phyloP scores from a whole-genome alignment of 1,140 invertebrate genomes.

The Trachymyrmex septentrionalis region DNA sequence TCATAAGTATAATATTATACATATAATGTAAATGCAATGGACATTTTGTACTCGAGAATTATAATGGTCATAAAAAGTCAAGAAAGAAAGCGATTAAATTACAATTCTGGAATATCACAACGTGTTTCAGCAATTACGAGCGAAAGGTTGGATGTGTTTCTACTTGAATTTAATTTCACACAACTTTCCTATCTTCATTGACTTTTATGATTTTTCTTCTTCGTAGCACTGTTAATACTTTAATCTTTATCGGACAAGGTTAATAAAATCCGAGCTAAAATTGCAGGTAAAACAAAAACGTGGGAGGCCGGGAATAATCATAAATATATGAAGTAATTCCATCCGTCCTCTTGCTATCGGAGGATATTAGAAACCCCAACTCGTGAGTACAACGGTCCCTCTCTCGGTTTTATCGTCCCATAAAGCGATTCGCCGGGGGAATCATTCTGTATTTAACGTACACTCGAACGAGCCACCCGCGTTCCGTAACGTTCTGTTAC shows the following conservation, averaged over 20 bases:
- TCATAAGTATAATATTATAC: constrained; percentile 12
- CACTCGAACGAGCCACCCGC: constrained; percentile 67
- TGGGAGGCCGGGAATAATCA: constrained; percentile 70
- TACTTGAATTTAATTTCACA: constrained; percentile 46
- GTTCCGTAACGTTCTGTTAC: constrained; percentile 20
- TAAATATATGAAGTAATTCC: constrained; percentile 74
- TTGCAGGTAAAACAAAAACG: constrained; percentile 37
- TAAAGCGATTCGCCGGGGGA: constrained; percentile 71
- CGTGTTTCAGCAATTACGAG: constrained; percentile 2
- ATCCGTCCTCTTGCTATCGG: constrained; percentile 17
- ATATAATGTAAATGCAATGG: neutral
- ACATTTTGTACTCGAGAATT: constrained; percentile 3
- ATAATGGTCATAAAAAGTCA: neutral
- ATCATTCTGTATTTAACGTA: constrained; percentile 80
- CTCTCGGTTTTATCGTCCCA: constrained; percentile 75
- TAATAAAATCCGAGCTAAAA: constrained; percentile 41
- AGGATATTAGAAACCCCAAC: constrained; percentile 62
- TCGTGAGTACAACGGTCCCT: constrained; percentile 2
- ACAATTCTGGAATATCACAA: constrained; percentile 12
- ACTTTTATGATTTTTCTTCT: neutral
- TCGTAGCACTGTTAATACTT: constrained; percentile 21
- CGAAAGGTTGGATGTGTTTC: no score
- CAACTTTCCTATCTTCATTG: neutral
- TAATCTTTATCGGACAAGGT: constrained; percentile 38
- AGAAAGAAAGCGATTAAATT: constrained; percentile 19